These are phyloP conservation scores for Drosophila longiperda DNA, from an alignment of 2,888 invertebrate species.

Conservation along the genomic window DNA sequence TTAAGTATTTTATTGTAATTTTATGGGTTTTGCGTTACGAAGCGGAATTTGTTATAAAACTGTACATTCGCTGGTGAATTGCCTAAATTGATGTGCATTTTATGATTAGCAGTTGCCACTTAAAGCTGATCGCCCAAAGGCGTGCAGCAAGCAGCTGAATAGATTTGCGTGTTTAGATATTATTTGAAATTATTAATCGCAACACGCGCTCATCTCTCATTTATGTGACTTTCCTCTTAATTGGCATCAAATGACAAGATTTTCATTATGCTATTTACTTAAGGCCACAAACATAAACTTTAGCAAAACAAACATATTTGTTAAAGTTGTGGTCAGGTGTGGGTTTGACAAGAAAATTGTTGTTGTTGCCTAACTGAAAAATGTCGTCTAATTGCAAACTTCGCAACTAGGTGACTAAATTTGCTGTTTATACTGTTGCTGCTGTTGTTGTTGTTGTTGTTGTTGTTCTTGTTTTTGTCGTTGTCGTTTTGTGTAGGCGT, in stretches of 20 bases:
- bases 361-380: slow-evolving; percentile 47
- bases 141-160: background rate
- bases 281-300: slow-evolving; percentile 4
- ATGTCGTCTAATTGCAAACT: slow-evolving; percentile 61
- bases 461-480: background rate
- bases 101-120: slow-evolving; percentile 15
- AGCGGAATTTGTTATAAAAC: slow-evolving; percentile 24
- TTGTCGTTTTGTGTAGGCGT: slow-evolving; percentile 22
- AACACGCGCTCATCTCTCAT: slow-evolving; percentile 31
- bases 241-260: slow-evolving; percentile 73
- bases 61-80: slow-evolving; percentile 1
- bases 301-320: slow-evolving; percentile 30
- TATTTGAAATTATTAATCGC: slow-evolving; percentile 24
- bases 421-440: slow-evolving; percentile 12
- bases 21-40: slow-evolving; percentile 8
- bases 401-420: slow-evolving; percentile 14
- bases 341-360: slow-evolving; percentile 38
- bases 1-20: slow-evolving; percentile 30
- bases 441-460: slow-evolving; percentile 16
- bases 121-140: background rate
- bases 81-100: slow-evolving; percentile 29
- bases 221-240: slow-evolving; percentile 41
- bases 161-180: background rate
- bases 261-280: slow-evolving; percentile 43
- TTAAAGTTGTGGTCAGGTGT: slow-evolving; percentile 58